Conservation (phyloP, 1,140 invertebrate species). For the Lethocerus indicus region DNA sequence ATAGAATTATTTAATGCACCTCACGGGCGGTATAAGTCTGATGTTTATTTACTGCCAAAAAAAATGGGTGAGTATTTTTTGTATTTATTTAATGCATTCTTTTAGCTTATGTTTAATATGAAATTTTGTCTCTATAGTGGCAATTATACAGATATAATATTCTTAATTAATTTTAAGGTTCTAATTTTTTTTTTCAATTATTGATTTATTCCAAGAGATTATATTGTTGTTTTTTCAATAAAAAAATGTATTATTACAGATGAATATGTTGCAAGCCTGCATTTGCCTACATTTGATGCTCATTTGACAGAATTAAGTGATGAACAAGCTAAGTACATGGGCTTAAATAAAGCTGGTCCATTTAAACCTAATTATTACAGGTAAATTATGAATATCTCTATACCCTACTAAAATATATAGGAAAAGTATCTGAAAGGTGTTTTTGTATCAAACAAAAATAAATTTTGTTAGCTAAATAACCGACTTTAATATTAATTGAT, state of each 20-base stretch:
- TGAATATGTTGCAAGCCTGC: constrained; percentile 91
- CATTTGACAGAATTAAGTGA: constrained; percentile 90
- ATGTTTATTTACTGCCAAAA: constrained; percentile 93
- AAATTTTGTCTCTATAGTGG: neutral
- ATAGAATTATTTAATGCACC: constrained; percentile 96
- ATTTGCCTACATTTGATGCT: constrained; percentile 92
- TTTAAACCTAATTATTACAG: constrained; percentile 98
- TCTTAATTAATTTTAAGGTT: neutral
- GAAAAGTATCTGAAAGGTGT: too few species aligned
- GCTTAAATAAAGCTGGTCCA: constrained; percentile 90
- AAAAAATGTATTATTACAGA: constrained; percentile 38
- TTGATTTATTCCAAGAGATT: neutral
- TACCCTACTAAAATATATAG: too few species aligned
- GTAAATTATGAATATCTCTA: too few species aligned
- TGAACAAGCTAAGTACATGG: constrained; percentile 96
- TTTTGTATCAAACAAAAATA: too few species aligned
- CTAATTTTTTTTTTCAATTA: constrained; percentile 1
- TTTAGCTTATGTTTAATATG: neutral
- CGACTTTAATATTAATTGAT: too few species aligned
- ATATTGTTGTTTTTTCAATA: neutral
- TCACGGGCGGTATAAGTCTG: constrained; percentile 82
- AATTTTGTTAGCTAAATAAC: too few species aligned
- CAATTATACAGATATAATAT: neutral
- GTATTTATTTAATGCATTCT: constrained; percentile 1
- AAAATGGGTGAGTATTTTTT: constrained; percentile 69